Evolutionary conservation across 2,797 vertebrate genomes (phyloP).

Genomic region (Enteromius afrohamiltoni): DNA sequence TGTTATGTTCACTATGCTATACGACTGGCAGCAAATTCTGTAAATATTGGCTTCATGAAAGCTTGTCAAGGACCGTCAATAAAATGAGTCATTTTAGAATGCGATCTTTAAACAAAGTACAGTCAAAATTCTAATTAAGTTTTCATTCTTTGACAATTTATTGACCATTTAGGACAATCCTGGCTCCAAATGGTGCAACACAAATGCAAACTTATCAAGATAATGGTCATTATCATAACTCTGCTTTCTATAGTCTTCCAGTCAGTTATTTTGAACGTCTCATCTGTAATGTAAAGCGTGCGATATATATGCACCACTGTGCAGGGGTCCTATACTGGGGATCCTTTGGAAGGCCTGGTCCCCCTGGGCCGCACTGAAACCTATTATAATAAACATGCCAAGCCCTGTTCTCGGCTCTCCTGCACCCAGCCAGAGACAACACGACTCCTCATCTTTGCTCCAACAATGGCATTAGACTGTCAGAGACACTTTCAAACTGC

Average conservation of each 20-base stretch:
- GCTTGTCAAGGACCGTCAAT: constrained; percentile 43
- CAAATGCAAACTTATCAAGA: constrained; percentile 54
- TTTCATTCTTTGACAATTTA: constrained; percentile 57
- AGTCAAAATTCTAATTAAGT: constrained; percentile 47
- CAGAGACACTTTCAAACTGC: constrained; percentile 51
- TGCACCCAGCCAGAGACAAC: constrained; percentile 57
- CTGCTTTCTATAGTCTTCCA: constrained; percentile 28
- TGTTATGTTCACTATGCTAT: constrained; percentile 8
- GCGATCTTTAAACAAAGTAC: constrained; percentile 45
- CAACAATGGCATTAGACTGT: constrained; percentile 64
- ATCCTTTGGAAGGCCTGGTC: constrained; percentile 28
- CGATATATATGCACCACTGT: constrained; percentile 23
- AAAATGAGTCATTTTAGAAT: constrained; percentile 31
- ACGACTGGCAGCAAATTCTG: constrained; percentile 29
- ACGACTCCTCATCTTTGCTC: constrained; percentile 54
- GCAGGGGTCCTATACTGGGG: constrained; percentile 30
- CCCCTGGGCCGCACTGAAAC: constrained; percentile 39
- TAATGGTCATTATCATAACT: constrained; percentile 47
- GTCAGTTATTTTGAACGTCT: constrained; percentile 27
- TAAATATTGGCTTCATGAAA: constrained; percentile 42
- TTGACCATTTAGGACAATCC: constrained; percentile 36
- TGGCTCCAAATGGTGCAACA: constrained; percentile 46
- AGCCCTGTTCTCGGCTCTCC: constrained; percentile 40
- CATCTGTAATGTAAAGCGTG: constrained; percentile 26
- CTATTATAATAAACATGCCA: constrained; percentile 56